These are phyloP conservation scores for Aleiodes sp. DNA, from an alignment of 1,140 invertebrate species.

Conservation along the genomic window DNA sequence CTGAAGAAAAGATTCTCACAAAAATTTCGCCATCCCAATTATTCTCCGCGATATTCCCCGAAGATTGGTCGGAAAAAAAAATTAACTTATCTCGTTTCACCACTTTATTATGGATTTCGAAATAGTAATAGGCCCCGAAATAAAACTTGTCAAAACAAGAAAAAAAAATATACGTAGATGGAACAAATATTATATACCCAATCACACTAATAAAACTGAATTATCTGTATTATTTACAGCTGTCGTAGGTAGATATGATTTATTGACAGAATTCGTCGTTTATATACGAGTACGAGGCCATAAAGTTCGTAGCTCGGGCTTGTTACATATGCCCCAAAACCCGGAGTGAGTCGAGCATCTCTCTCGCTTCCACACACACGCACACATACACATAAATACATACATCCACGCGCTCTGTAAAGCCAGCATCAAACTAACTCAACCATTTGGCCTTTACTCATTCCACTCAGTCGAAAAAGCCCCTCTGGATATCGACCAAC, in stretches of 20 bases:
- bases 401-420: not conserved
- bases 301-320: conserved; percentile 39
- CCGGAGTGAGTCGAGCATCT: not conserved
- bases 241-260: conserved; percentile 34
- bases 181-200: conserved; percentile 21
- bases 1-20: too few relatives aligned
- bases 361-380: not conserved
- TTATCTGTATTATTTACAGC: conserved; percentile 41
- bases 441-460: conserved; percentile 14
- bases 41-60: too few relatives aligned
- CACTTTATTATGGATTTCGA: too few relatives aligned
- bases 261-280: conserved; percentile 40
- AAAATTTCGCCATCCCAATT: too few relatives aligned
- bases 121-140: too few relatives aligned
- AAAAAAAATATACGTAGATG: conserved; percentile 11
- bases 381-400: not conserved
- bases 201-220: conserved; percentile 31
- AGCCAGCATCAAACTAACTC: conserved; percentile 13
- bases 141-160: conserved; percentile 14
- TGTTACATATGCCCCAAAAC: conserved; percentile 24
- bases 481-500: conserved; percentile 10
- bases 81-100: too few relatives aligned
- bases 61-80: too few relatives aligned
- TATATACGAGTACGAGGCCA: conserved; percentile 33
- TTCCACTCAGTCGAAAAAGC: not conserved